Conservation (phyloP, 2,797 vertebrate genomes). For the Anomalospiza imberbis region DNA sequence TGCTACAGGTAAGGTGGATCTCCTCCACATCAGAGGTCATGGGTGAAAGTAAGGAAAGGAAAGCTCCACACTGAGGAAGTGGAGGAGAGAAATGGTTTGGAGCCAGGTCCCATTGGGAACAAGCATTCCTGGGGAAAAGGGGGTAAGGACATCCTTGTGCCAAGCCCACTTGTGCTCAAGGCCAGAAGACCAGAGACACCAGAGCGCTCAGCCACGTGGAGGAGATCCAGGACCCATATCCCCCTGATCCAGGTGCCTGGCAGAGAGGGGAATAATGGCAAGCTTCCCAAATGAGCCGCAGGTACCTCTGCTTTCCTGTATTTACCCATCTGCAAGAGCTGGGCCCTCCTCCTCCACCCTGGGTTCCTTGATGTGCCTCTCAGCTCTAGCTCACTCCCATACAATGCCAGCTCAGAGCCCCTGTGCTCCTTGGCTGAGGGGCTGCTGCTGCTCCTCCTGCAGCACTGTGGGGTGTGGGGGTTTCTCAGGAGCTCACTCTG, state of each 20-base stretch:
- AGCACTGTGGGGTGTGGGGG: accelerated
- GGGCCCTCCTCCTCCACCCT: background rate
- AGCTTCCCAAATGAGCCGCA: background rate
- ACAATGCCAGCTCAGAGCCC: background rate
- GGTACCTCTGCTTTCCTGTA: background rate
- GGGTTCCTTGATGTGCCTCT: background rate
- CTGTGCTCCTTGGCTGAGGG: background rate
- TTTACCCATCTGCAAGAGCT: background rate
- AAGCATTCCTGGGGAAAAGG: background rate
- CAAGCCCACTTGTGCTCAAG: background rate
- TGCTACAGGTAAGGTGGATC: accelerated
- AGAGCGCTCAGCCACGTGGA: accelerated
- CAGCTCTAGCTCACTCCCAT: background rate
- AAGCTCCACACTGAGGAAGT: background rate
- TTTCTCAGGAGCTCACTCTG: background rate
- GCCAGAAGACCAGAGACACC: background rate
- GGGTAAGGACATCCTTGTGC: background rate
- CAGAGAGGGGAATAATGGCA: background rate
- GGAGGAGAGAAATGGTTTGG: background rate
- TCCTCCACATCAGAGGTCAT: background rate
- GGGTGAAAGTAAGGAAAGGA: background rate
- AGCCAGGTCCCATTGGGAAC: background rate
- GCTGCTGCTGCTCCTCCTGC: background rate
- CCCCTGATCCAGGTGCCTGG: accelerated
- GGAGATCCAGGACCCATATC: background rate